These are phyloP conservation scores for Festucalex cinctus DNA, from an alignment of 2,113 vertebrate species.

Conservation along the genomic window DNA sequence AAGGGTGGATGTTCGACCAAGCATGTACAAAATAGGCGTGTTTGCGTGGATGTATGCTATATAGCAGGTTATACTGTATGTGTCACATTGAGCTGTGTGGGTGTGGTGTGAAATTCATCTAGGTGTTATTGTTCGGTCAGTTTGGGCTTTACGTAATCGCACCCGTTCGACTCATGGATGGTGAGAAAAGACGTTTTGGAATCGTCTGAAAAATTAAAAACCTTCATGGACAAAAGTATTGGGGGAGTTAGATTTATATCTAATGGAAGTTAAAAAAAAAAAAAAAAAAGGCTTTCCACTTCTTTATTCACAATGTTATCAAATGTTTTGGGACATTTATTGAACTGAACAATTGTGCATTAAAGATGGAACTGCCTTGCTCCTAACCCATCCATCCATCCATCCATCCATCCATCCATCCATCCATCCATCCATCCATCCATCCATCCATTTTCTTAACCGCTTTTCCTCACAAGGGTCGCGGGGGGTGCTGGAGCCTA, in stretches of 20 bases:
- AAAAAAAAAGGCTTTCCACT: no score
- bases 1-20: constrained; percentile 1
- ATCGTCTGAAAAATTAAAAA: neutral
- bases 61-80: constrained; percentile 48
- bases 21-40: constrained; percentile 3
- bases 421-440: no score
- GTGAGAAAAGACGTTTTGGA: neutral
- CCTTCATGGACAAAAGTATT: neutral
- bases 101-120: constrained; percentile 55
- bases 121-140: constrained; percentile 68
- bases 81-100: constrained; percentile 61
- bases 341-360: no score
- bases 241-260: neutral
- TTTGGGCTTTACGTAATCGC: constrained; percentile 53
- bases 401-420: no score
- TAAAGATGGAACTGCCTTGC: no score
- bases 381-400: no score
- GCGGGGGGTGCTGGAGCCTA: no score
- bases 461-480: no score
- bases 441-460: no score
- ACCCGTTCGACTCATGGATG: constrained; percentile 45
- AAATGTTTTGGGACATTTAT: no score
- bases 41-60: constrained; percentile 22
- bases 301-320: no score
- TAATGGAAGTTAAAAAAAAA: neutral